Evolutionary conservation across 2,888 invertebrate species (phyloP).

Genomic region (Eueremaeus valkanovi): DNA sequence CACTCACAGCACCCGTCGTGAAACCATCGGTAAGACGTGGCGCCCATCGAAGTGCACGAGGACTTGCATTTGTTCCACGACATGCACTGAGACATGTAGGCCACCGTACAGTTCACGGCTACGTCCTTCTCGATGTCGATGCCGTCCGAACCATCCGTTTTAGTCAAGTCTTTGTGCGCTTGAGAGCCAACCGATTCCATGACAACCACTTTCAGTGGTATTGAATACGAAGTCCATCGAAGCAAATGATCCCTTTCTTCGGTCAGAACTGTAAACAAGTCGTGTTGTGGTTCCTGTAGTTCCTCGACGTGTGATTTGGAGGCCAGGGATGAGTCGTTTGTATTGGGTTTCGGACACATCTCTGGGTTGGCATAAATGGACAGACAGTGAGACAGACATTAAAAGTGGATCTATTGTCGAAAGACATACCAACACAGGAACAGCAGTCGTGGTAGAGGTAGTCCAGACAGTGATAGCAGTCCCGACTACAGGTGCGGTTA

Average conservation of each 20-base stretch:
- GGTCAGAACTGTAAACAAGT: constrained; percentile 75
- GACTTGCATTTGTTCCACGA: constrained; percentile 79
- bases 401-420: constrained; percentile 34
- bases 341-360: constrained; percentile 80
- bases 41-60: constrained; percentile 76
- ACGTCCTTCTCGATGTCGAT: constrained; percentile 36
- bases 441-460: constrained; percentile 89
- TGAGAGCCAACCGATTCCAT: neutral
- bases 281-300: constrained; percentile 72
- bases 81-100: constrained; percentile 82
- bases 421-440: constrained; percentile 85
- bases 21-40: constrained; percentile 82
- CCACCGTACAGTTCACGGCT: constrained; percentile 74
- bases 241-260: constrained; percentile 68
- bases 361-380: constrained; percentile 61
- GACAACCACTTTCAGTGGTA: constrained; percentile 51
- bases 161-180: constrained; percentile 12
- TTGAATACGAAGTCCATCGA: constrained; percentile 80
- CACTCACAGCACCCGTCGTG: constrained; percentile 93
- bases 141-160: constrained; percentile 20
- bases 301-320: constrained; percentile 82
- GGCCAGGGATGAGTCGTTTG: constrained; percentile 67
- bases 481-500: constrained; percentile 89
- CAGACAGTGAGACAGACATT: no score
- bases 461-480: constrained; percentile 83